Conservation (phyloP, 2,797 vertebrate genomes). For the Anableps anableps region DNA sequence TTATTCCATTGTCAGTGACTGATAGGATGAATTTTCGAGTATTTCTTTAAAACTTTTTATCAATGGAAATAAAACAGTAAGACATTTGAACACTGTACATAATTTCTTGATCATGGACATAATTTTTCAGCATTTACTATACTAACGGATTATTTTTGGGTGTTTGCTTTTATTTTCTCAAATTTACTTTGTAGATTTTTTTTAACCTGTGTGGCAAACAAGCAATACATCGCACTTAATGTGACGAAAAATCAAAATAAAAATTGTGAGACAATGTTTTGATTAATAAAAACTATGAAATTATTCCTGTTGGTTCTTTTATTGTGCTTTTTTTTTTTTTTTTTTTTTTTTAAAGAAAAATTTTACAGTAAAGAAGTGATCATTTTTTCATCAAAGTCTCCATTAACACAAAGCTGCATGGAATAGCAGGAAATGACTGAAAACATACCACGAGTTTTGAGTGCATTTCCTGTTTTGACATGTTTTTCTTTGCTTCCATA, state of each 20-base stretch:
- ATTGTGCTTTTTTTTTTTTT: not conserved
- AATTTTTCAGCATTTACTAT: not conserved
- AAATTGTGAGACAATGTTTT: constrained; percentile 14
- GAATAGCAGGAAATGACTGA: not conserved
- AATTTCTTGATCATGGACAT: not conserved
- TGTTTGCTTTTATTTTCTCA: not conserved
- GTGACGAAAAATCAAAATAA: not conserved
- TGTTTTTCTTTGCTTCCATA: constrained; percentile 12
- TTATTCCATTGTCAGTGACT: not conserved
- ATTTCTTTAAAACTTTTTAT: not conserved
- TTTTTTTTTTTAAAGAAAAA: not conserved
- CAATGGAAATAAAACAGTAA: not conserved
- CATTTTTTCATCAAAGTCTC: not conserved
- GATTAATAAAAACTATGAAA: constrained; percentile 20
- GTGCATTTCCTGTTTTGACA: not conserved
- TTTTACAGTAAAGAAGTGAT: not conserved
- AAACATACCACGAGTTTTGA: not conserved
- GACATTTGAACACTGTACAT: not conserved
- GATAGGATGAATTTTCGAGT: not conserved
- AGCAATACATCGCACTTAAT: not conserved
- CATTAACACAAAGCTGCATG: not conserved
- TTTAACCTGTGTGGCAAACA: not conserved
- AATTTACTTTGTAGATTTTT: not conserved
- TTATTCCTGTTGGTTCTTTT: not conserved
- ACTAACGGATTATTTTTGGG: not conserved